Evolutionary conservation across 2,797 vertebrate species (phyloP), one percentile per base, ranked within the genome.

Genomic region (Emys orbicularis): DNA sequence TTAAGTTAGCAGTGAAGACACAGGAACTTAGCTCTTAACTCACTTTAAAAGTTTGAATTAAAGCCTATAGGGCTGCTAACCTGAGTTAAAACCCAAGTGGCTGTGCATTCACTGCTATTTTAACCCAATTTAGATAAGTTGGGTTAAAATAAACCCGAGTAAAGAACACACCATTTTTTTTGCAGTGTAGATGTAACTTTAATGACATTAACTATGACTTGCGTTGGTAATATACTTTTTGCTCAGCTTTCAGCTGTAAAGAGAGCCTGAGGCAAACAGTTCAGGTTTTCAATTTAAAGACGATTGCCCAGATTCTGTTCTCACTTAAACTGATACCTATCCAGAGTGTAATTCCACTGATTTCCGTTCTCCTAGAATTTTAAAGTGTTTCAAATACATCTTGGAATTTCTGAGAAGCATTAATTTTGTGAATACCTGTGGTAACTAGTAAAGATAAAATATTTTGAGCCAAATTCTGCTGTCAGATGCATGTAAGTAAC

Each of bases 171-270:
- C 21, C 68, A 10, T 37, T 72, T 23, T 44, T 44, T 72, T 72
- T 23, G 21, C 68, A 41, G 37, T 12, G 5, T 72, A 72, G 19
- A 41, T 21, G 10, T 41, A 72, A 23, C 68, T 23, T 72, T 72
- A 72, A 53, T 83, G 41, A 81, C 88, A 96, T 89, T 77, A 31
- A 80, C 31, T 53, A 25, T 76, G 13, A n/a, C n/a, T 68, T 95
- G 47, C 54, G 53, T 84, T 77, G 83, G 88, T 87, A 96, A 82
- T 86, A 53, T 29, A 61, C 7, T 3, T 1, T 92, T n/a, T 85
- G 49, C 82, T 88, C 72, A 52, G 44, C 54, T 76, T 95, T 94
- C 89, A 95, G n/a, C 29, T 91, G 3, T 79, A 83, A 77, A 79
- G 90, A 93, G 82, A 47, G 88, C 88, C 57, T 27, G 74, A 3